Percentiles rank a stretch among this genome's conserved stretches.
Conservation (phyloP, 2,113 vertebrate genomes). For the Mastomys coucha region DNA sequence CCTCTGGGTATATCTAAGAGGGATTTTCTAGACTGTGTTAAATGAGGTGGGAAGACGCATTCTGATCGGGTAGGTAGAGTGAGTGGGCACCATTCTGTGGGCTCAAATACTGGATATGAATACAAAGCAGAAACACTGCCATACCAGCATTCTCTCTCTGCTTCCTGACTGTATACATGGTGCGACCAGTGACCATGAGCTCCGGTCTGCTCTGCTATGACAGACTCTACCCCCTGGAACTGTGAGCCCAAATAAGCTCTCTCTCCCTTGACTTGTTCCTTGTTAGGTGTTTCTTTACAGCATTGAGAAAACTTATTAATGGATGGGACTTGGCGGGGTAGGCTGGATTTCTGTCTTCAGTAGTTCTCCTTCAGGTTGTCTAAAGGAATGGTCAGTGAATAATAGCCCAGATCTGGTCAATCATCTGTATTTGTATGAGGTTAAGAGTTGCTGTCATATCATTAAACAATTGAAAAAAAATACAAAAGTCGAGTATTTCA, state of each 20-base stretch:
- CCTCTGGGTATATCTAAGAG: not conserved
- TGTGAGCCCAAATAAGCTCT: not conserved
- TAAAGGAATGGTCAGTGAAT: not conserved
- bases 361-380: not conserved
- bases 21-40: not conserved
- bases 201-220: too few relatives aligned
- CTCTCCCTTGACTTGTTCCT: not conserved
- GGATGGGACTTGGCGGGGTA: accelerated
- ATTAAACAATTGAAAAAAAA: not conserved
- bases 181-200: not conserved
- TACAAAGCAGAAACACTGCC: not conserved
- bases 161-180: not conserved
- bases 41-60: not conserved
- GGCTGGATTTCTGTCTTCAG: not conserved
- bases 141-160: not conserved
- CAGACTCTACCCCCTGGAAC: not conserved
- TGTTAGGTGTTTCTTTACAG: not conserved
- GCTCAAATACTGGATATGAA: not conserved
- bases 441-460: slow-evolving; percentile 2
- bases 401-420: not conserved
- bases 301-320: not conserved
- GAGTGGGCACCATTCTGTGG: too few relatives aligned
- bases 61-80: not conserved
- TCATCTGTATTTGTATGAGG: not conserved
- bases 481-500: not conserved